Base-by-base conservation (phyloP, 2,113 vertebrate genomes). In the Istiophorus platypterus region DNA sequence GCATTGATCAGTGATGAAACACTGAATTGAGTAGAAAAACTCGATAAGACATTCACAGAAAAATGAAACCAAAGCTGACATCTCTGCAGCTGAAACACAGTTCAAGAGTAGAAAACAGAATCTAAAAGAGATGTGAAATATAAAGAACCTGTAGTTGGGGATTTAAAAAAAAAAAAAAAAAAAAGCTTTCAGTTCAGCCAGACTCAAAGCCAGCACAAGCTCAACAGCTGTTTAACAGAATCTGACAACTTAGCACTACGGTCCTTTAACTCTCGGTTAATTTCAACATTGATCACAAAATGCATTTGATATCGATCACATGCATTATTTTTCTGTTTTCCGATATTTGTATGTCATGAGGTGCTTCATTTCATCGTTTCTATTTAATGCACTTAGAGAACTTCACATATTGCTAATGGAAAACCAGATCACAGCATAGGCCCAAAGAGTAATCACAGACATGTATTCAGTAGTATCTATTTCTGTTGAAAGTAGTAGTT, bases 1-100 rank as follows among this genome's bases (percentile, higher is more conserved):
- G 85, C 88, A 90, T 81, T 92, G 88, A 91, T 91, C 91, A 86
- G 80, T 87, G 86, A 91, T 87, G 89, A 91, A 91, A 81, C 90
- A 73, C 49, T 86, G 81, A 88, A 90, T 91, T 87, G 88, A 87
- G 80, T 80, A 83, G 64, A 75, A 91, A 80, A 85, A 82, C 88
- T 84, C 77, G 82, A 79, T 88, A 83, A 80, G 80, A 75, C 59
- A 31, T 49, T 65, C 61, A 72, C 27, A 84, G 88, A 75, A 58
- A 72, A 83, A 70, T 72, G 78, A 88, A 90, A 86, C 82, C 65
- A 84, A 75, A 78, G 72, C 73, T 89, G 90, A 81, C 86, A 85
- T 81, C 52, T 24, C 73, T 47, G 64, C 39, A 37, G 72, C 83
- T 79, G 42, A 80, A 79, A 58, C 61, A 37, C 76, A 78, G 68